These are phyloP conservation scores for Drosophila setosimentum DNA, from an alignment of 2,888 invertebrate species.

Conservation along the genomic window DNA sequence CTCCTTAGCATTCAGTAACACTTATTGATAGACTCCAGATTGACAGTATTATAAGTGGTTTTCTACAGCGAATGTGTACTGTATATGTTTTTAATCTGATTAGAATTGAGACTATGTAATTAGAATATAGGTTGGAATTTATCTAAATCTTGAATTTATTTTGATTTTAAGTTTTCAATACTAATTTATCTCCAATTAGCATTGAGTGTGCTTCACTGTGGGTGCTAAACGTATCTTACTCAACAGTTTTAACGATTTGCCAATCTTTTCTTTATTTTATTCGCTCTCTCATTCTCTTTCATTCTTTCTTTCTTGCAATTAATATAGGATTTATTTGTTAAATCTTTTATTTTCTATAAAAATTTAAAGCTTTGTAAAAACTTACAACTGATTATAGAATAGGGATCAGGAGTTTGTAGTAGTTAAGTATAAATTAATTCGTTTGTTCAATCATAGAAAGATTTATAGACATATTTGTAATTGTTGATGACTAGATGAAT, in stretches of 20 bases:
- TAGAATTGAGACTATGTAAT: background rate
- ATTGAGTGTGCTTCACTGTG: background rate
- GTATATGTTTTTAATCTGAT: background rate
- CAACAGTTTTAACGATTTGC: background rate
- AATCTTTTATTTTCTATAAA: background rate
- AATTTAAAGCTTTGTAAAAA: background rate
- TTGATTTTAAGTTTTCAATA: background rate
- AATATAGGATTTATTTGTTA: background rate
- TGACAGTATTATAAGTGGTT: background rate
- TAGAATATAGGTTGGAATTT: background rate
- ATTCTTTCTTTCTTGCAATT: background rate
- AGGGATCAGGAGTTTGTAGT: background rate
- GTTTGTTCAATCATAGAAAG: background rate
- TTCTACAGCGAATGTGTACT: background rate
- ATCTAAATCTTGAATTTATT: background rate
- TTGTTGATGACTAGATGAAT: background rate
- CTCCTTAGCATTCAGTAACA: too few relatives aligned
- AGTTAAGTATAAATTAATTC: background rate
- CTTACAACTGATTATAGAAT: background rate
- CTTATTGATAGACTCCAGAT: background rate
- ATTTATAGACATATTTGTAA: background rate
- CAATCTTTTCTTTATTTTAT: background rate
- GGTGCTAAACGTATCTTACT: background rate
- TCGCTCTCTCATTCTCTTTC: too few relatives aligned
- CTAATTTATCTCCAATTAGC: background rate